Percentiles rank a stretch among this genome's conserved stretches.
Conservation (phyloP, 2,797 vertebrate genomes). For the Morus bassanus region DNA sequence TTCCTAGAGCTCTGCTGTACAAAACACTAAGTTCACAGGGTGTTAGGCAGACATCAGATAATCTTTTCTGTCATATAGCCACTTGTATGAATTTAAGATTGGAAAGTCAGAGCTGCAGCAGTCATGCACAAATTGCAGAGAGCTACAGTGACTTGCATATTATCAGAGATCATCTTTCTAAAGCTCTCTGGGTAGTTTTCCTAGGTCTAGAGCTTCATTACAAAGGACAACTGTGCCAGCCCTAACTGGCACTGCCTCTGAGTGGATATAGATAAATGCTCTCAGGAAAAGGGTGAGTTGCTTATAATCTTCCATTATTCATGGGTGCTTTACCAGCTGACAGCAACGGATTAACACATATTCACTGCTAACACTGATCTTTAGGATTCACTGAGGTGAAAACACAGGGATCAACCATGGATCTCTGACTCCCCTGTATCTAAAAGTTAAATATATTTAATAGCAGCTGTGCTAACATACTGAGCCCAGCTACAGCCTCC, state of each 20-base stretch:
- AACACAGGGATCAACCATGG: conserved; percentile 54
- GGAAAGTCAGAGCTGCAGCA: background rate
- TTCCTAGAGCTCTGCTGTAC: background rate
- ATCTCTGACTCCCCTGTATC: conserved; percentile 51
- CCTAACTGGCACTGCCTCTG: conserved; percentile 35
- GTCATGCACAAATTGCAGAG: background rate
- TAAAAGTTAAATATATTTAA: conserved; percentile 21
- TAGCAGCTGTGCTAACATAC: conserved; percentile 1
- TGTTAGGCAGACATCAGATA: background rate
- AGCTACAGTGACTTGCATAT: background rate
- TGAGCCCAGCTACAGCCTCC: background rate
- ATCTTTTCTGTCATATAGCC: background rate
- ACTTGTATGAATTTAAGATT: background rate
- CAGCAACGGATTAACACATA: conserved; percentile 26
- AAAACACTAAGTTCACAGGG: background rate
- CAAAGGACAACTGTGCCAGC: conserved; percentile 32
- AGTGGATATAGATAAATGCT: conserved; percentile 39
- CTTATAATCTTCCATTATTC: conserved; percentile 63
- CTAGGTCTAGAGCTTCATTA: conserved; percentile 17
- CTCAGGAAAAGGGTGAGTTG: background rate
- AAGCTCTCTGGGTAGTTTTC: background rate
- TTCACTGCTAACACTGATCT: conserved; percentile 41
- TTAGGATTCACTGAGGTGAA: conserved; percentile 57
- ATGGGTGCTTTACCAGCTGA: conserved; percentile 54
- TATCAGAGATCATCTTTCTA: background rate